Evolutionary conservation across 2,113 vertebrate species (phyloP).

Genomic region (Ptyas mucosa): DNA sequence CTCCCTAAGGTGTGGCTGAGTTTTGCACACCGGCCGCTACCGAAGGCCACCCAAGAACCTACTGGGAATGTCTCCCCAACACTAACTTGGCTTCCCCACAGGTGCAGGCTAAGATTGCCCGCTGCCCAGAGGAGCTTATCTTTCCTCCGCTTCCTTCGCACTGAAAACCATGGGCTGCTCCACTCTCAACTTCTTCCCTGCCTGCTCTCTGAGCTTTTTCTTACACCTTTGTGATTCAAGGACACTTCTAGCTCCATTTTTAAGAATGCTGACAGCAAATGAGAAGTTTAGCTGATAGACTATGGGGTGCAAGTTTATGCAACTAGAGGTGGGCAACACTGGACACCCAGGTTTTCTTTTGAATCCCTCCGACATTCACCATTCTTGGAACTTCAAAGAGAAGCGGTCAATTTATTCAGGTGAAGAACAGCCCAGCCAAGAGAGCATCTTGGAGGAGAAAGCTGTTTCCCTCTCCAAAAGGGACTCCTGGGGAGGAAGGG

Average conservation of each 20-base stretch:
- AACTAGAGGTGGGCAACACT: background rate
- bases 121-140: background rate
- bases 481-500: background rate
- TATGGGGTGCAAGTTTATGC: background rate
- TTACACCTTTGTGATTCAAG: background rate
- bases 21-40: background rate
- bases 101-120: background rate
- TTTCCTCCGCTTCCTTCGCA: background rate
- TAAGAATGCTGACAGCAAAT: background rate
- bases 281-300: background rate
- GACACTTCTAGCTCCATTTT: background rate
- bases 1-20: background rate
- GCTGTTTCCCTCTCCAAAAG: background rate
- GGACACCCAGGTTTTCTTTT: background rate
- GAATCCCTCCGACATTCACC: background rate
- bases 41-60: background rate
- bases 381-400: background rate
- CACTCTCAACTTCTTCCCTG: background rate
- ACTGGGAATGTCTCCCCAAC: background rate
- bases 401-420: slow-evolving; percentile 25
- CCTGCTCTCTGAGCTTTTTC: background rate
- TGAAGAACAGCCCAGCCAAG: background rate
- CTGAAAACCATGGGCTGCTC: background rate
- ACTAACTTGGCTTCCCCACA: background rate
- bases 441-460: background rate